phyloP scores from a whole-genome alignment of 1,140 invertebrate species.

The Pseudomyrmex flavicornis region DNA sequence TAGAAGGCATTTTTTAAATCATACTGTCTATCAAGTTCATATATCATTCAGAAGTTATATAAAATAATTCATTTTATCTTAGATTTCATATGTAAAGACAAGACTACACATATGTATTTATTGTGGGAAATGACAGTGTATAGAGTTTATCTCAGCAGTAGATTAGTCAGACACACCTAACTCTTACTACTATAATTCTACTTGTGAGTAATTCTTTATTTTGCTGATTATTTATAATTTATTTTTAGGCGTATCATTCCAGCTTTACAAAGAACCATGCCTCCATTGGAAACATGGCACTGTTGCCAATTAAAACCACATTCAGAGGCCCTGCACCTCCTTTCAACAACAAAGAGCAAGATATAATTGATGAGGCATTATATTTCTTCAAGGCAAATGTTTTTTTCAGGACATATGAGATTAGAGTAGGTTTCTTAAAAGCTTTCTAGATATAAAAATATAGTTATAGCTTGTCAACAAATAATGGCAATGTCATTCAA shows the following conservation, averaged over 20 bases:
- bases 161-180: constrained; percentile 7
- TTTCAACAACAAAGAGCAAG: constrained; percentile 89
- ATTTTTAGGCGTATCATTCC: constrained; percentile 96
- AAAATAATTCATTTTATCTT: too few relatives aligned
- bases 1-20: not conserved
- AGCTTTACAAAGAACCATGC: constrained; percentile 91
- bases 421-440: constrained; percentile 89
- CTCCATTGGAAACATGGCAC: constrained; percentile 96
- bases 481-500: not conserved
- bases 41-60: too few relatives aligned
- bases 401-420: constrained; percentile 99
- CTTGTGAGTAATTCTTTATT: not conserved
- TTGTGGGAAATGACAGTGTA: not conserved
- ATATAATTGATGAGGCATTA: constrained; percentile 99
- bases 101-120: too few relatives aligned
- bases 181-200: too few relatives aligned
- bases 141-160: not conserved
- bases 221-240: constrained; percentile 52
- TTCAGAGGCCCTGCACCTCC: constrained; percentile 95
- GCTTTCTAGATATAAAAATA: too few relatives aligned
- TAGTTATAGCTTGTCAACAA: too few relatives aligned
- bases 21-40: not conserved
- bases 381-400: constrained; percentile 99
- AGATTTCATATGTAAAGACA: too few relatives aligned
- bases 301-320: constrained; percentile 94